Evolutionary conservation across 2,113 vertebrate genomes (phyloP).

Genomic region (Oriolus oriolus): DNA sequence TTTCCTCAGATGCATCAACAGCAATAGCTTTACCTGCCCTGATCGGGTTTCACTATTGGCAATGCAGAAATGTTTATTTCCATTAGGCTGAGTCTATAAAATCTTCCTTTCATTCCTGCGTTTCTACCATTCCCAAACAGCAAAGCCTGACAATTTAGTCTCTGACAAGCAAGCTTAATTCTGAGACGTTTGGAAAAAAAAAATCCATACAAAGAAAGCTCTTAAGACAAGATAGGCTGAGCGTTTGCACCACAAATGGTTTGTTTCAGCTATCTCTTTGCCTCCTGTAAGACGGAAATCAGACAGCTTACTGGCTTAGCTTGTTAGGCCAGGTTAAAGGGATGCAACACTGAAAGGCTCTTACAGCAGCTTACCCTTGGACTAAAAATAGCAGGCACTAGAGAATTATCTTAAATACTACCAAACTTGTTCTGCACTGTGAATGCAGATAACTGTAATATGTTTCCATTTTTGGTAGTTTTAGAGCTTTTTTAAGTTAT

Average conservation of each 20-base stretch:
- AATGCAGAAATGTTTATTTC: conserved; percentile 62
- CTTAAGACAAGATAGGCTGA: conserved; percentile 69
- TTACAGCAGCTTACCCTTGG: conserved; percentile 88
- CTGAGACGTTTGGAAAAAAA: conserved; percentile 26
- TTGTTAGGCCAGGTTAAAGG: conserved; percentile 91
- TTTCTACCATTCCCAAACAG: conserved; percentile 64
- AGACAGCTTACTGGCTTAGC: conserved; percentile 93
- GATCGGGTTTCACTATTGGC: conserved; percentile 36
- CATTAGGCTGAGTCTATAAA: conserved; percentile 62
- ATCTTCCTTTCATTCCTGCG: conserved; percentile 52
- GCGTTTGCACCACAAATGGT: conserved; percentile 65
- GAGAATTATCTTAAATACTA: conserved; percentile 84
- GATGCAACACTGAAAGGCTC: conserved; percentile 85
- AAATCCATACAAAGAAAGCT: conserved; percentile 67
- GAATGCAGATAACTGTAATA: conserved; percentile 81
- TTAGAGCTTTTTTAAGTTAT: conserved; percentile 67
- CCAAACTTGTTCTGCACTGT: conserved; percentile 78
- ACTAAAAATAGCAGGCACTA: conserved; percentile 91
- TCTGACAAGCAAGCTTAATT: conserved; percentile 67
- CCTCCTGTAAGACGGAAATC: conserved; percentile 71
- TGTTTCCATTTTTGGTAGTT: conserved; percentile 80
- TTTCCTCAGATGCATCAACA: conserved; percentile 12
- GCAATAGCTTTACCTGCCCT: conserved; percentile 37
- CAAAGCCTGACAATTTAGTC: conserved; percentile 66
- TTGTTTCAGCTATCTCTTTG: conserved; percentile 77